Percentiles rank a stretch among this genome's conserved stretches.
phyloP scores from a whole-genome alignment of 2,113 vertebrate species.

The Mormoops blainvillei region DNA sequence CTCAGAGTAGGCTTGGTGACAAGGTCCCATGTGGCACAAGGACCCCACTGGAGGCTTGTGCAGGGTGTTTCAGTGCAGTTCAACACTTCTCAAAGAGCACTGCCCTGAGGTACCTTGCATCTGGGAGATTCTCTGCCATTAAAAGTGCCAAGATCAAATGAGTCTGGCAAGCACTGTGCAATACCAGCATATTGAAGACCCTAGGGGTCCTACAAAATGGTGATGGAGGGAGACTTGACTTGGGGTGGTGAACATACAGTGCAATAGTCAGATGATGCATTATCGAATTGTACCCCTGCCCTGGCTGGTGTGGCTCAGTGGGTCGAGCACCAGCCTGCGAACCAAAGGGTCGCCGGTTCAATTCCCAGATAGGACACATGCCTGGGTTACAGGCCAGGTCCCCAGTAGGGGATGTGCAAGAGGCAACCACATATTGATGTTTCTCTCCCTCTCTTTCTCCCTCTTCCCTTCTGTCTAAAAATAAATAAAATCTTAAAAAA shows the following conservation, averaged over 20 bases:
- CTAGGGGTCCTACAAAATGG: background rate
- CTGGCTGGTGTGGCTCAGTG: no score
- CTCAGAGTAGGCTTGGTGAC: background rate
- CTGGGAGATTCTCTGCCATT: background rate
- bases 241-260: background rate
- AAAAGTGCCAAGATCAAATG: background rate
- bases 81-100: background rate
- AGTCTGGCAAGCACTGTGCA: background rate
- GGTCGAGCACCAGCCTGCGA: no score
- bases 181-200: background rate
- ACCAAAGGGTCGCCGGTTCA: no score
- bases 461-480: no score
- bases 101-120: conserved; percentile 25
- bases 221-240: background rate
- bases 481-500: no score
- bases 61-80: background rate
- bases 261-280: background rate
- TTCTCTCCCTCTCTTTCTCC: no score
- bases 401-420: no score
- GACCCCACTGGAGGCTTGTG: background rate
- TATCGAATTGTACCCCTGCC: background rate
- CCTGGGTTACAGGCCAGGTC: no score
- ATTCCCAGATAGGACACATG: no score
- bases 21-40: background rate
- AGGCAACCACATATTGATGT: no score